Evolutionary conservation across 2,888 invertebrate genomes (phyloP).

Genomic region (Drosophila birchii): DNA sequence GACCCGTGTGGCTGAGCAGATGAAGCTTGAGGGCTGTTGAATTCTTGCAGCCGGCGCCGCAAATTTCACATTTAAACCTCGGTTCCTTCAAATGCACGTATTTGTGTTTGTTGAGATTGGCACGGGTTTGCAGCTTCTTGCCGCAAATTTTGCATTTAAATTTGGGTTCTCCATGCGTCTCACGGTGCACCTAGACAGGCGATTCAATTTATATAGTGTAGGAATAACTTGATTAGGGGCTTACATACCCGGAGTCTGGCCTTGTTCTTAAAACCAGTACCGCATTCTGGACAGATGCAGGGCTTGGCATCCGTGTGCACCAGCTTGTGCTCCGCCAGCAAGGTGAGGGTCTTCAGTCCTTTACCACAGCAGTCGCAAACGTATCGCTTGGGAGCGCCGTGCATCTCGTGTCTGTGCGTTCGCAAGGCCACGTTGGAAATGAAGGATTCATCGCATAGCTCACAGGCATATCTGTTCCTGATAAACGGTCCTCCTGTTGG

Average conservation of each 20-base stretch:
- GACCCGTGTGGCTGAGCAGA: slow-evolving; percentile 82
- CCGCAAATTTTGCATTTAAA: slow-evolving; percentile 85
- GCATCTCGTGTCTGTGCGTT: slow-evolving; percentile 75
- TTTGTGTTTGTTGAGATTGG: slow-evolving; percentile 85
- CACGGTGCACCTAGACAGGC: slow-evolving; percentile 81
- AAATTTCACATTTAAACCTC: slow-evolving; percentile 82
- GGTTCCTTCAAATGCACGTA: slow-evolving; percentile 81
- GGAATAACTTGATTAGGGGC: background rate
- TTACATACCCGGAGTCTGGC: slow-evolving; percentile 74
- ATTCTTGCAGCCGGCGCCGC: slow-evolving; percentile 81
- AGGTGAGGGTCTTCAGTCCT: slow-evolving; percentile 84
- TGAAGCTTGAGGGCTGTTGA: slow-evolving; percentile 84
- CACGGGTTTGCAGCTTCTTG: slow-evolving; percentile 83
- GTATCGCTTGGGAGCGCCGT: slow-evolving; percentile 83
- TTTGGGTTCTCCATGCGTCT: slow-evolving; percentile 84
- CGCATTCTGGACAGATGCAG: slow-evolving; percentile 84
- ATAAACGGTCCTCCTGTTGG: background rate
- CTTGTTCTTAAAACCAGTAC: slow-evolving; percentile 82
- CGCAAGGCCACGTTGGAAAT: slow-evolving; percentile 40
- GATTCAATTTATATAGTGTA: background rate
- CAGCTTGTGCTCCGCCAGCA: slow-evolving; percentile 85
- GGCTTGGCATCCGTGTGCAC: slow-evolving; percentile 85
- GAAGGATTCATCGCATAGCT: slow-evolving; percentile 44
- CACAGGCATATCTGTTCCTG: slow-evolving; percentile 21
- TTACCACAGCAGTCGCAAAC: slow-evolving; percentile 85